Evolutionary conservation across 2,888 invertebrate genomes (phyloP), one percentile per base, ranked within the genome.

Genomic region (Camponotus fellah): DNA sequence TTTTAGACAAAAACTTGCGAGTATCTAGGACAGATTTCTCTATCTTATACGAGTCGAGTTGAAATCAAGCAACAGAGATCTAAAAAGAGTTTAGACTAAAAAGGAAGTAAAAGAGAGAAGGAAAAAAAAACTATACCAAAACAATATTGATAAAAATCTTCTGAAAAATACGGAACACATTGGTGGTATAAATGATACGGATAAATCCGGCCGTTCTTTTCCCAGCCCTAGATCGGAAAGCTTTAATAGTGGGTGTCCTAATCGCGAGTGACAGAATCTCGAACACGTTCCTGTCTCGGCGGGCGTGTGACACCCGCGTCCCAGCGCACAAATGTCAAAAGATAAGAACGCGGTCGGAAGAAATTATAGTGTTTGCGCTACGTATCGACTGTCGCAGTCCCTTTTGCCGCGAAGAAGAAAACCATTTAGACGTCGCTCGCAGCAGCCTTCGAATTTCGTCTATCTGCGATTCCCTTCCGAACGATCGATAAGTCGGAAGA

Each of bases 311-410:
- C 87, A 84, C 80, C 56, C 87, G 86, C 88, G 87, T 89, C 85
- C 89, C 83, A 82, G 71, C 69, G 65, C 80, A 71, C 88, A 85
- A 87, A 85, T 43, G 79, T 58, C 83, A 58, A 37, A 14, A 84
- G 88, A 89, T 89, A 89, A 89, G 87, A 81, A 62, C 72, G 68
- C 62, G 82, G 53, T 72, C 75, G 79, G 81, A 85, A 82, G 85
- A 85, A 89, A 88, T 89, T 88, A 89, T 81, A 84, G 84, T 84
- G 88, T 88, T 89, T 88, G 85, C 80, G 64, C 58, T 74, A 40
- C 60, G 83, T 85, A 89, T 89, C 85, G 65, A 60, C 79, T 72
- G 77, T 88, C 77, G 71, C 58, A 14, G 58, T 53, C 21, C 46
- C 75, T 17, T 84, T 76, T 72, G 53, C 43, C 21, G 12, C 66